Evolutionary conservation across 2,797 vertebrate genomes (phyloP).

Genomic region (Lycodopsis pacificus): DNA sequence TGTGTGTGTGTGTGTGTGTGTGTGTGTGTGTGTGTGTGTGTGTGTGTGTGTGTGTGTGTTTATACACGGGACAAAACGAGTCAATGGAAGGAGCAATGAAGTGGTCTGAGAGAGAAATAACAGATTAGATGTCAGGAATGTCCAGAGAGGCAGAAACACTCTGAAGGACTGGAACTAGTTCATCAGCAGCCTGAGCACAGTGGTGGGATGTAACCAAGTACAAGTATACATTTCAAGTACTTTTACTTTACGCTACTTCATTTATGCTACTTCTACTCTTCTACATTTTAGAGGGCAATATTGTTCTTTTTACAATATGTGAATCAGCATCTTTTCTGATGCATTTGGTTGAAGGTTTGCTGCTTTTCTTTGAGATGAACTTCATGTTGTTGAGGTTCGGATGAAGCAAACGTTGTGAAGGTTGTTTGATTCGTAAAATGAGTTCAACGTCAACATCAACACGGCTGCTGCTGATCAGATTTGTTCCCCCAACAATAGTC

Average conservation of each 20-base stretch:
- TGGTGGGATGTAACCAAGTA: not conserved
- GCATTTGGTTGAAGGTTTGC: too few relatives aligned
- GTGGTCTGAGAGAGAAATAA: constrained; percentile 6
- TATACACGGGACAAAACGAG: constrained; percentile 12
- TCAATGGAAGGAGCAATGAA: constrained; percentile 17
- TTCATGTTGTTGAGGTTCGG: too few relatives aligned
- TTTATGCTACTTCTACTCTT: not conserved
- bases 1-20: not conserved
- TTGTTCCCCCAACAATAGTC: too few relatives aligned
- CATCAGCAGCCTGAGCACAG: not conserved
- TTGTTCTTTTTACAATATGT: not conserved
- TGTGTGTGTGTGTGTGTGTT: not conserved
- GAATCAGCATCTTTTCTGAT: too few relatives aligned
- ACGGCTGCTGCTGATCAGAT: too few relatives aligned
- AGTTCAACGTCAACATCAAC: too few relatives aligned
- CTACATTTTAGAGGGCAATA: not conserved
- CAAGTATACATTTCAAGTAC: not conserved
- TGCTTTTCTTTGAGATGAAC: too few relatives aligned
- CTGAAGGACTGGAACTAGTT: too few relatives aligned
- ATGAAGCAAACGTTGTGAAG: too few relatives aligned
- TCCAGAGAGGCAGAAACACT: too few relatives aligned
- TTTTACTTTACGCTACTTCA: not conserved
- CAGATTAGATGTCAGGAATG: not conserved
- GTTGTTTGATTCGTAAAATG: too few relatives aligned
- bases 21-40: not conserved